A percentile compares a stretch with the other conserved stretches of the same genome.
Evolutionary conservation across 2,888 invertebrate species (phyloP).

Genomic region (Tenodera sinensis): DNA sequence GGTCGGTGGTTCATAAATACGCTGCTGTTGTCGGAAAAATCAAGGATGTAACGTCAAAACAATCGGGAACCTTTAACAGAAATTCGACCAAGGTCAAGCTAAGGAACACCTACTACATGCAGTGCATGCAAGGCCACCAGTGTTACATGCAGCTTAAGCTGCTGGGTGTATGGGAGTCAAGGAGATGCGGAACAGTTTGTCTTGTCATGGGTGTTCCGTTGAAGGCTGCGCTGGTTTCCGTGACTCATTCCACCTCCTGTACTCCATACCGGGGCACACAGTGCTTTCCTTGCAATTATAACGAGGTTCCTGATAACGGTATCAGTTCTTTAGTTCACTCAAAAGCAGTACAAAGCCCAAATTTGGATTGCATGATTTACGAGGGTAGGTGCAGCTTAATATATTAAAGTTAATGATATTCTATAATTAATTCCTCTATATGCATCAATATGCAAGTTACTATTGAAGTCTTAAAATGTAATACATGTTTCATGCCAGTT

Average conservation of each 20-base stretch:
- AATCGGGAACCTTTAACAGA: not conserved
- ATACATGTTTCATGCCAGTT: no score
- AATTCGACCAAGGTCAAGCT: constrained; percentile 1
- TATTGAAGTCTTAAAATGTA: no score
- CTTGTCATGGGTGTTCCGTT: not conserved
- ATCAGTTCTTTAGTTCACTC: no score
- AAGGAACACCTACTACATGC: not conserved
- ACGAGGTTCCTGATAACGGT: no score
- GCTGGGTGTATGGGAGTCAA: not conserved
- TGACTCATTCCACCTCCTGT: not conserved
- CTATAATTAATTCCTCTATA: no score
- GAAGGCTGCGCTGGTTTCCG: not conserved
- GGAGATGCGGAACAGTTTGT: not conserved
- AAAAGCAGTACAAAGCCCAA: no score
- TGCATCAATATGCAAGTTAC: no score
- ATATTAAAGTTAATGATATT: no score
- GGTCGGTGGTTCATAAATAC: not conserved
- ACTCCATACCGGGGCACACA: not conserved
- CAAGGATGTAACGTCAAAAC: constrained; percentile 7
- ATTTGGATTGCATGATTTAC: no score
- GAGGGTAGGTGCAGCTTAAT: no score
- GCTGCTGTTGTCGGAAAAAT: not conserved
- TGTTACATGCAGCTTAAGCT: not conserved
- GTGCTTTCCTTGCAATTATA: not conserved
- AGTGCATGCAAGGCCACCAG: not conserved